Conservation (phyloP, 2,113 vertebrate species). For the Limnothrissa miodon region DNA sequence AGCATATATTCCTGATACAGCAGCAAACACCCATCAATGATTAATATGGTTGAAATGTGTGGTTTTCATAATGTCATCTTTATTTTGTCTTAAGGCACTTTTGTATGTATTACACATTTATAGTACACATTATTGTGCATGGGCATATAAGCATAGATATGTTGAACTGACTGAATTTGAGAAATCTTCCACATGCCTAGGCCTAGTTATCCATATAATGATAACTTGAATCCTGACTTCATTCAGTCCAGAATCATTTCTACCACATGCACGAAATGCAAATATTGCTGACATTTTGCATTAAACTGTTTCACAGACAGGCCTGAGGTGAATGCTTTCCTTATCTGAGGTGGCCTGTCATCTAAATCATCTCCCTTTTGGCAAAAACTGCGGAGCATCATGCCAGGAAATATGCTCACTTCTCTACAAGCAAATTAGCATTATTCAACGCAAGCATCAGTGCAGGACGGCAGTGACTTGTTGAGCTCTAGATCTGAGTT, state of each 20-base stretch:
- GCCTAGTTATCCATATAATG: background rate
- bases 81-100: background rate
- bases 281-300: background rate
- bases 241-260: background rate
- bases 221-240: background rate
- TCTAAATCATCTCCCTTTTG: conserved; percentile 1
- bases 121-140: background rate
- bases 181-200: background rate
- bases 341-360: background rate
- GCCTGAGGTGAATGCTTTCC: background rate
- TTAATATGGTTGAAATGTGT: background rate
- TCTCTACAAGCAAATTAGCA: background rate
- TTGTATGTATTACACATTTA: background rate
- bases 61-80: background rate
- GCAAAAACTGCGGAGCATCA: background rate
- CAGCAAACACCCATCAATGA: background rate
- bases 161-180: background rate
- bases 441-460: background rate
- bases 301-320: background rate
- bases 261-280: background rate
- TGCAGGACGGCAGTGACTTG: background rate
- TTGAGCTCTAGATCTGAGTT: background rate
- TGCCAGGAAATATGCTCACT: background rate
- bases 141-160: background rate
- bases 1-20: background rate